Base-by-base conservation (phyloP, 2,113 vertebrate species). In the Oncorhynchus mykiss region DNA sequence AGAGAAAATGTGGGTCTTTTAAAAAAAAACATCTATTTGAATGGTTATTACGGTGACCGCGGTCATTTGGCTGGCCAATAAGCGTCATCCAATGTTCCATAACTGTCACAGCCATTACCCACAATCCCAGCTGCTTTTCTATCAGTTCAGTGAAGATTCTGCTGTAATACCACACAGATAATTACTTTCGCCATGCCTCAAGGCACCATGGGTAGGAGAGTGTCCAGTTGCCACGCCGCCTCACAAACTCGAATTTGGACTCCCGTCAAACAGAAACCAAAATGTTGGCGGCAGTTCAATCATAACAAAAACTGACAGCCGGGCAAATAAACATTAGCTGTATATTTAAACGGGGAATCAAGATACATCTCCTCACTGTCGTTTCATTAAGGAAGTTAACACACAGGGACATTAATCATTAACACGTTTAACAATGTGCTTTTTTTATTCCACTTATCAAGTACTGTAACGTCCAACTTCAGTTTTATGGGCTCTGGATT, bases 221-320 rank as follows among this genome's bases (percentile, higher is more conserved):
- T 29, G 31, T 60, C 57, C 27, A 76, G 74, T 69, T 27, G 70
- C 73, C 39, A 78, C 6, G 34, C 34, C 12, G 60, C 24, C 70
- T 64, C 57, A 65, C 34, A 3, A 39, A 24, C 54, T 34, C 18
- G 24, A n/a, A n/a, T 31, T n/a, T 13, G 20, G 57, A 34, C 16
- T 34, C 71, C 62, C 24, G 4, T 70, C 51, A 64, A 64, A 8
- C n/a, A 22, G 60, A 64, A 64, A 20, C 14, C 16, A 62, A 27
- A 54, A 49, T n/a, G n/a, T 57, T 71, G 49, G 48, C 70, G 13
- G 49, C 5, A 2, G 70, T 16, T 79, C 71, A 83, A 68, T 54
- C 18, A 2, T 1, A 51, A 65, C 34, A 59, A 5, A 29, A 57
- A 3, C 9, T 1, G 4, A 71, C 7, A 39, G n/a, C 65, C 60